These are phyloP conservation scores for Andrena camellia DNA, from an alignment of 2,888 invertebrate genomes.

Conservation along the genomic window DNA sequence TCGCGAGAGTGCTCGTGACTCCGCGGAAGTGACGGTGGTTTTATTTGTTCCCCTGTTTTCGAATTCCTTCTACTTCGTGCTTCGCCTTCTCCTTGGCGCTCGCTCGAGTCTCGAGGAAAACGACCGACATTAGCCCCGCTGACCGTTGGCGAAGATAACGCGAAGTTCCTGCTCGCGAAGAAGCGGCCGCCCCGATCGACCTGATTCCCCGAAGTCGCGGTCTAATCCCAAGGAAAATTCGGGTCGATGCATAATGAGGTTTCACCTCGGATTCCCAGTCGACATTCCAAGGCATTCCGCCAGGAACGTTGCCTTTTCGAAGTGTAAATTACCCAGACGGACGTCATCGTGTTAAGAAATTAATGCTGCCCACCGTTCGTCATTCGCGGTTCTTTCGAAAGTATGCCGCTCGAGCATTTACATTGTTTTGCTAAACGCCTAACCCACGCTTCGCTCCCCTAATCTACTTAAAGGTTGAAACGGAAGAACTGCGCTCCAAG, in stretches of 20 bases:
- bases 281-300: slow-evolving; percentile 59
- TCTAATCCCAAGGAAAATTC: slow-evolving; percentile 43
- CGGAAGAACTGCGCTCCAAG: too few species aligned
- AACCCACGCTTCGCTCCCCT: background rate
- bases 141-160: slow-evolving; percentile 28
- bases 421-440: background rate
- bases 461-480: background rate
- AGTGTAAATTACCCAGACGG: slow-evolving; percentile 50
- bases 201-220: slow-evolving; percentile 40
- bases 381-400: background rate
- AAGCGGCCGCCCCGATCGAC: slow-evolving; percentile 16
- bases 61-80: background rate
- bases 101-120: background rate
- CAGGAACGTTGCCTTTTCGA: slow-evolving; percentile 55
- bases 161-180: slow-evolving; percentile 6
- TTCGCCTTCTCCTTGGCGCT: background rate
- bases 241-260: slow-evolving; percentile 48
- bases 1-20: background rate
- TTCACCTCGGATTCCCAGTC: slow-evolving; percentile 43
- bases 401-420: background rate
- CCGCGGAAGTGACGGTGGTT: background rate
- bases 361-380: background rate
- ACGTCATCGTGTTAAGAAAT: slow-evolving; percentile 34
- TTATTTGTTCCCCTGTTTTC: background rate
- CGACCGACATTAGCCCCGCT: slow-evolving; percentile 17